These are phyloP conservation scores for Pseudomyrmex cubaensis DNA, from an alignment of 1,140 invertebrate genomes.

Conservation along the genomic window DNA sequence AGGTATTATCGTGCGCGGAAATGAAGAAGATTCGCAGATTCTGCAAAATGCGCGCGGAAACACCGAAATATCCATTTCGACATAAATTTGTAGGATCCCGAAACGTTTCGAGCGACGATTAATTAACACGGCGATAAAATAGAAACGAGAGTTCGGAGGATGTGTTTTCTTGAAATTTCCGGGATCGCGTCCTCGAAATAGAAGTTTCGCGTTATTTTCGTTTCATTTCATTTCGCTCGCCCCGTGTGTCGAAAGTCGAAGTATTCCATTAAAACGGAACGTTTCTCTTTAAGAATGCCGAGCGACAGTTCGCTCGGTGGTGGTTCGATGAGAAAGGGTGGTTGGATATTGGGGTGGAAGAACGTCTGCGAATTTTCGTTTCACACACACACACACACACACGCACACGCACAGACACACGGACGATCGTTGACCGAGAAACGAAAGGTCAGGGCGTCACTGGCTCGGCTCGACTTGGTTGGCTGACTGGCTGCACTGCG, in stretches of 20 bases:
- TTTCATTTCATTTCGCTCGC: not conserved
- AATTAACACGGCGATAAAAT: slow-evolving; percentile 9
- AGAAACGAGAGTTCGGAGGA: not conserved
- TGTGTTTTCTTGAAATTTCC: not conserved
- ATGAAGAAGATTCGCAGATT: not conserved
- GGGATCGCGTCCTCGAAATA: not conserved
- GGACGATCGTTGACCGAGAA: slow-evolving; percentile 61
- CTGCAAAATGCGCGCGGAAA: too few species aligned
- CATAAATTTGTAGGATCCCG: too few species aligned
- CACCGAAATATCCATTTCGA: not conserved
- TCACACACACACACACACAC: not conserved
- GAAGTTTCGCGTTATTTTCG: not conserved
- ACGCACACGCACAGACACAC: slow-evolving; percentile 18
- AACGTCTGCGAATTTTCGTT: slow-evolving; percentile 54
- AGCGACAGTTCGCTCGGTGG: slow-evolving; percentile 18
- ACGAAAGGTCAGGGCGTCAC: slow-evolving; percentile 61
- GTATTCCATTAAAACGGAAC: slow-evolving; percentile 19
- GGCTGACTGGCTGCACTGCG: slow-evolving; percentile 52
- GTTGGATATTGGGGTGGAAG: not conserved
- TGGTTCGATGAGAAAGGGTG: slow-evolving; percentile 14
- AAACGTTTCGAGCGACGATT: too few species aligned
- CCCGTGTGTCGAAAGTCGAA: not conserved
- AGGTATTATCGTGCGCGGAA: not conserved
- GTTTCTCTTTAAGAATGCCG: slow-evolving; percentile 36
- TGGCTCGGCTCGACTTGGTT: slow-evolving; percentile 35